Evolutionary conservation across 2,113 vertebrate species (phyloP).

Genomic region (Sylvilagus bachmani): DNA sequence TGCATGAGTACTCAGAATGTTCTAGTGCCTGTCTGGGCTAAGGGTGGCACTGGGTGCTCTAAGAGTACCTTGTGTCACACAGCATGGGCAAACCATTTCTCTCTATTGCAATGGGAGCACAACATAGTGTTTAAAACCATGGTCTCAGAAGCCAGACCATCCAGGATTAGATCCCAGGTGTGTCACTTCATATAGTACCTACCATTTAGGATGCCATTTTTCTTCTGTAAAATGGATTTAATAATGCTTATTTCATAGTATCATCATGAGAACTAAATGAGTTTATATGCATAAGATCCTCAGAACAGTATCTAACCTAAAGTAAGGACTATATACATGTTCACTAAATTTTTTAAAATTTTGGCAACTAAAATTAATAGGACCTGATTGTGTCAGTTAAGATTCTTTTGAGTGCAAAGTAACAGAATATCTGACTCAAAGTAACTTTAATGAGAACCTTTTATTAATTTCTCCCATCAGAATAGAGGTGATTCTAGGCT

Average conservation of each 20-base stretch:
- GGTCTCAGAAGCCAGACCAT: neutral
- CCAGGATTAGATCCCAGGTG: neutral
- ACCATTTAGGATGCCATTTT: neutral
- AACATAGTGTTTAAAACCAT: neutral
- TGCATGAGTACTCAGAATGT: accelerated
- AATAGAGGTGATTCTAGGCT: neutral
- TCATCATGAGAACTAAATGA: neutral
- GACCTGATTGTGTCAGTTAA: neutral
- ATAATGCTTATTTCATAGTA: neutral
- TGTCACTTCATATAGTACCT: neutral
- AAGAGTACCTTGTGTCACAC: neutral
- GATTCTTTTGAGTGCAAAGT: neutral
- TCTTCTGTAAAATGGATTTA: neutral
- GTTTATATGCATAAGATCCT: neutral
- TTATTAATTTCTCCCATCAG: neutral
- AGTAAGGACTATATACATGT: neutral
- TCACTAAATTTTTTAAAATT: neutral
- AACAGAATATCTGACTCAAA: neutral
- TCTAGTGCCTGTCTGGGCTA: neutral
- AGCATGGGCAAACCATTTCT: neutral
- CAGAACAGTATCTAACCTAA: neutral
- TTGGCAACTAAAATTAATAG: neutral
- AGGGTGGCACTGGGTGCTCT: neutral
- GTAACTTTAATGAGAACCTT: neutral
- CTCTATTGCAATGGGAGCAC: neutral